Evolutionary conservation across 2,113 vertebrate genomes (phyloP).

Genomic region (Zosterops japonicus): DNA sequence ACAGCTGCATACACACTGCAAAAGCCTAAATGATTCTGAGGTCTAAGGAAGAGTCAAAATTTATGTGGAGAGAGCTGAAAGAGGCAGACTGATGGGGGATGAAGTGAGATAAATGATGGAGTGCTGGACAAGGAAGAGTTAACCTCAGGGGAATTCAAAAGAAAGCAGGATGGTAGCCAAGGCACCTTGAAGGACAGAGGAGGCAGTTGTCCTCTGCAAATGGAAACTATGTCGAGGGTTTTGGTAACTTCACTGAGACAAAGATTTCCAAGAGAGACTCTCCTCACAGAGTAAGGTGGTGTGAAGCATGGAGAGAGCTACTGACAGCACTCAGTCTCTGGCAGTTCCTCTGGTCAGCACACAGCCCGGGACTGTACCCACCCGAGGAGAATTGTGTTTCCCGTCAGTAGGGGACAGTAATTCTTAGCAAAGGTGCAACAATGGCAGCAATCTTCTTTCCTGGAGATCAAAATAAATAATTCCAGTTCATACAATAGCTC

Average conservation of each 20-base stretch:
- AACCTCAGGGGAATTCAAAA: background rate
- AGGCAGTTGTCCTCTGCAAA: background rate
- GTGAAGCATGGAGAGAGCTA: background rate
- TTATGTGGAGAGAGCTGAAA: background rate
- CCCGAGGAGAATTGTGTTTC: background rate
- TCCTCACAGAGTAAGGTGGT: background rate
- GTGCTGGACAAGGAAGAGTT: conserved; percentile 1
- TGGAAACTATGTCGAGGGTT: background rate
- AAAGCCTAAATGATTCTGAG: background rate
- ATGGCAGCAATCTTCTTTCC: background rate
- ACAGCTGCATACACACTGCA: conserved; percentile 17
- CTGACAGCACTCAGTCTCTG: background rate
- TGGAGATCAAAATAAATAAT: background rate
- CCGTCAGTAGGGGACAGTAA: rapidly evolving
- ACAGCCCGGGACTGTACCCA: rapidly evolving
- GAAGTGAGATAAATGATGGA: conserved; percentile 3
- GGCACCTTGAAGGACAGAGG: background rate
- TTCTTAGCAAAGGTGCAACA: background rate
- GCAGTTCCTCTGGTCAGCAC: background rate
- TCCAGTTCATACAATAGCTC: background rate
- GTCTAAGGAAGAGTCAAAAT: conserved; percentile 4
- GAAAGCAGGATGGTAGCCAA: background rate
- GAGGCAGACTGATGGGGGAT: background rate
- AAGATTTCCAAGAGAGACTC: background rate
- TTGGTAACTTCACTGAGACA: background rate